These are phyloP conservation scores for Poeciliopsis occidentalis DNA, from an alignment of 2,113 vertebrate genomes.

Conservation along the genomic window DNA sequence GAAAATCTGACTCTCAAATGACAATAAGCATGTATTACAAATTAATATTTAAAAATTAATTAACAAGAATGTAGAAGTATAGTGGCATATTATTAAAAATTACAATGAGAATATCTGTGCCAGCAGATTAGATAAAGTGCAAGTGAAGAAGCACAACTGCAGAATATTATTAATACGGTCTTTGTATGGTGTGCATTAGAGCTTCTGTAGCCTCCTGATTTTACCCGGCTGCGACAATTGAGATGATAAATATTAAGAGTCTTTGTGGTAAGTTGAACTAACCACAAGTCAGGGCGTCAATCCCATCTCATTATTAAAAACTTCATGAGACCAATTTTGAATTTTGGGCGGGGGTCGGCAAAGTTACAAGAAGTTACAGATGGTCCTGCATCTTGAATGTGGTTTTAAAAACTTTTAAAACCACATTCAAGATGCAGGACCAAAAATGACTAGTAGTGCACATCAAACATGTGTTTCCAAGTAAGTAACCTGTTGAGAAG, in stretches of 20 bases:
- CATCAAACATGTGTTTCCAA: too few species aligned
- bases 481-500: too few species aligned
- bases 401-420: too few species aligned
- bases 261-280: background rate
- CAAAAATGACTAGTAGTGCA: too few species aligned
- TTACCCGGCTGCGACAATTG: background rate
- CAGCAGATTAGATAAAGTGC: background rate
- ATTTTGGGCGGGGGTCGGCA: too few species aligned
- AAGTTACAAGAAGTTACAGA: too few species aligned
- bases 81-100: slow-evolving; percentile 17
- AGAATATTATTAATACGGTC: slow-evolving; percentile 20
- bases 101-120: slow-evolving; percentile 15
- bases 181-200: background rate
- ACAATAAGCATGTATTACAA: slow-evolving; percentile 21
- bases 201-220: background rate
- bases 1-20: slow-evolving; percentile 12
- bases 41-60: slow-evolving; percentile 27
- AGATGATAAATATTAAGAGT: background rate
- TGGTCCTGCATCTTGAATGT: too few species aligned
- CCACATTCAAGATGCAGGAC: too few species aligned
- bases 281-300: too few species aligned
- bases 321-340: too few species aligned
- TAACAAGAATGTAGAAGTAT: background rate
- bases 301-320: too few species aligned
- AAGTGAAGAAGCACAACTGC: slow-evolving; percentile 25